Conservation (phyloP, 2,888 invertebrate species). For the Erpobdella octoculata region DNA sequence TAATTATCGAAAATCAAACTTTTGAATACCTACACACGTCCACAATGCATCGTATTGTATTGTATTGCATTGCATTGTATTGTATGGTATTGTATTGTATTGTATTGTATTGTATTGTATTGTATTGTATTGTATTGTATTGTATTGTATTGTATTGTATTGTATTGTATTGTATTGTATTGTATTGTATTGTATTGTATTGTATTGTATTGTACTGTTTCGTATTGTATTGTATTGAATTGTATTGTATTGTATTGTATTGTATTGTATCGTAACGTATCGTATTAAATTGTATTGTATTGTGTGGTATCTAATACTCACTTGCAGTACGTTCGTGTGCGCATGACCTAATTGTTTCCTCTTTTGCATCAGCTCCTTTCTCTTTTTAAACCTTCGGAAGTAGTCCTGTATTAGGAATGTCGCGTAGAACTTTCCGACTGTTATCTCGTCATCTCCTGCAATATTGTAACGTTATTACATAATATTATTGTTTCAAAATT, state of each 20-base stretch:
- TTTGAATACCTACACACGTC: too few species aligned
- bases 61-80: too few species aligned
- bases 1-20: not conserved
- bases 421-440: conserved; percentile 98
- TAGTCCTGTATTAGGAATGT: conserved; percentile 99
- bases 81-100: too few species aligned
- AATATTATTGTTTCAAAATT: too few species aligned
- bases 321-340: conserved; percentile 76
- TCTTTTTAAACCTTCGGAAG: conserved; percentile 93
- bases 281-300: conserved; percentile 36
- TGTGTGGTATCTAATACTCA: conserved; percentile 41
- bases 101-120: too few species aligned
- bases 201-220: conserved; percentile 34
- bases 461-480: too few species aligned
- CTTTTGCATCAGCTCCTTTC: conserved; percentile 58
- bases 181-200: conserved; percentile 33
- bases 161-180: too few species aligned
- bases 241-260: conserved; percentile 36
- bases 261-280: conserved; percentile 36
- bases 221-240: conserved; percentile 35
- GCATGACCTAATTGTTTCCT: conserved; percentile 48
- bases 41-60: too few species aligned
- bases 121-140: too few species aligned
- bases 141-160: too few species aligned
- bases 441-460: conserved; percentile 90